Conservation (phyloP, 1,140 invertebrate species). For the Alviniconcha marisindica region DNA sequence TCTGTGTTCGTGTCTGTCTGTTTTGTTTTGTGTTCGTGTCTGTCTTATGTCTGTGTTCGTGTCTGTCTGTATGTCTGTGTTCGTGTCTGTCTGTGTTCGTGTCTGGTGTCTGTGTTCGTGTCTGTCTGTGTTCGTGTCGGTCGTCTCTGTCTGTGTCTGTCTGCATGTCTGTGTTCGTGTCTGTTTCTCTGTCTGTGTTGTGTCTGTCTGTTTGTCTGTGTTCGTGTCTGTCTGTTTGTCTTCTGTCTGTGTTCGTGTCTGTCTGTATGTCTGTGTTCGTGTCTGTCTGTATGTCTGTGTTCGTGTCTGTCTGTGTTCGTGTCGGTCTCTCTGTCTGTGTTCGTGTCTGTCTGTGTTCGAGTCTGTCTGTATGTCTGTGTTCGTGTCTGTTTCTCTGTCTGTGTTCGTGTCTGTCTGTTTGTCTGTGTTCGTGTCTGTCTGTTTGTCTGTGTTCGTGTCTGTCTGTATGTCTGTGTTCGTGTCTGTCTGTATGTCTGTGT, state of each 20-base stretch:
- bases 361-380: constrained; percentile 3
- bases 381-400: not conserved
- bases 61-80: too few species aligned
- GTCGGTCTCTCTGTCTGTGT: constrained; percentile 15
- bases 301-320: not conserved
- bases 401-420: not conserved
- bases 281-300: not conserved
- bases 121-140: too few species aligned
- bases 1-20: not conserved
- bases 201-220: not conserved
- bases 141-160: not conserved
- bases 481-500: not conserved
- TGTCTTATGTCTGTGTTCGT: too few species aligned
- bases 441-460: constrained; percentile 2
- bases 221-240: too few species aligned
- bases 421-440: not conserved
- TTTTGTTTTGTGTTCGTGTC: too few species aligned
- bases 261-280: not conserved
- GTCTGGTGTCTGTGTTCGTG: too few species aligned
- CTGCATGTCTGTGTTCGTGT: not conserved
- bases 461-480: not conserved
- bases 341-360: not conserved
- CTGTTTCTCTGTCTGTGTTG: not conserved
- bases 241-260: not conserved
- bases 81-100: too few species aligned